A percentile compares a stretch with the other conserved stretches of the same genome.
phyloP scores from a whole-genome alignment of 1,140 invertebrate genomes.

The Megalonaias nervosa region DNA sequence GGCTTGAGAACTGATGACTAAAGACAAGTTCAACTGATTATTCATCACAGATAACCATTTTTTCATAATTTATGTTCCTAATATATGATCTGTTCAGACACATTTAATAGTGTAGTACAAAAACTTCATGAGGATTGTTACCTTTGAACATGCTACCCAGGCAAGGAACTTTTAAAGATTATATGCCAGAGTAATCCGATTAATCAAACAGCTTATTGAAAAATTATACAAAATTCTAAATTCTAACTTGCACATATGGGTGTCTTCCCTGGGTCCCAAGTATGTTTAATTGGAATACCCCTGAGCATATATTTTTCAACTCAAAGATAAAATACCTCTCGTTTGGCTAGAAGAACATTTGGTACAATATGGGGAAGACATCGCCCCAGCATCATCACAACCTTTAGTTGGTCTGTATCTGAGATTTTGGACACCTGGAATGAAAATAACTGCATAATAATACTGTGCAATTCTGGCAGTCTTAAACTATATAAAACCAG shows the following conservation, averaged over 20 bases:
- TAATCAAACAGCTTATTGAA: neutral
- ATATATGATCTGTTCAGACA: neutral
- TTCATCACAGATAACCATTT: no score
- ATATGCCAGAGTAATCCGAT: no score
- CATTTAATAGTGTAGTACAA: neutral
- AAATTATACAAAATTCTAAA: neutral
- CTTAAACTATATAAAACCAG: no score
- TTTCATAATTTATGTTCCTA: no score
- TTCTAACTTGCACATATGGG: neutral
- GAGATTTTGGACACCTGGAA: constrained; percentile 65
- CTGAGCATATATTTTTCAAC: neutral
- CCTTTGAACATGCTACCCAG: no score
- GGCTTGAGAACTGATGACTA: no score
- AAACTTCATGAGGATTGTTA: neutral
- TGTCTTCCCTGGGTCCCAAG: no score
- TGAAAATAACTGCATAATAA: neutral
- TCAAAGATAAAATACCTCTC: constrained; percentile 72
- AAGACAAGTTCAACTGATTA: no score
- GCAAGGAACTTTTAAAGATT: no score
- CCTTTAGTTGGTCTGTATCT: constrained; percentile 56
- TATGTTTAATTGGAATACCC: neutral
- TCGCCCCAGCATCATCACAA: constrained; percentile 68
- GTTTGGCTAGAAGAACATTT: constrained; percentile 80
- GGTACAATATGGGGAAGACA: constrained; percentile 79
- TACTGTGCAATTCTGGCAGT: no score